A percentile compares a stretch with the other conserved stretches of the same genome.
These are phyloP conservation scores for Dicaeum eximium DNA, from an alignment of 2,113 vertebrate genomes.

Conservation along the genomic window DNA sequence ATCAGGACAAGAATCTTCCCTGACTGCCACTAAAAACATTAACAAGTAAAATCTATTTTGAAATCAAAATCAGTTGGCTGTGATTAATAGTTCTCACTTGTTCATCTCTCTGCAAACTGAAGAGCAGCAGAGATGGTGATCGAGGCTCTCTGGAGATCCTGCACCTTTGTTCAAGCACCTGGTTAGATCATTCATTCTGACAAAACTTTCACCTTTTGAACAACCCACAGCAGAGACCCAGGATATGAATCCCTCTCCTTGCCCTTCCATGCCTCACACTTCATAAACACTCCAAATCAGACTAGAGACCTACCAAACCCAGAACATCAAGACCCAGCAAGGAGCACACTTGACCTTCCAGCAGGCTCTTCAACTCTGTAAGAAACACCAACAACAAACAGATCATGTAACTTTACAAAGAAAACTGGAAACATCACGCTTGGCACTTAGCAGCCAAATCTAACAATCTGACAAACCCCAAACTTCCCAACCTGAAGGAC, in stretches of 20 bases:
- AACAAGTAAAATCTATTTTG: not conserved
- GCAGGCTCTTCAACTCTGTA: not conserved
- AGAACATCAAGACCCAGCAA: not conserved
- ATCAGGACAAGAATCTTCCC: not conserved
- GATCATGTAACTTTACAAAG: fast-evolving
- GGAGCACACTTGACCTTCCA: not conserved
- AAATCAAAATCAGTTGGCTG: not conserved
- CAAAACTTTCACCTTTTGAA: not conserved
- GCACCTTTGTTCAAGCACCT: not conserved
- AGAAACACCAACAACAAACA: not conserved
- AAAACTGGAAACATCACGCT: not conserved
- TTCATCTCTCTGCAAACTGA: not conserved
- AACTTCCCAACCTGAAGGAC: not conserved
- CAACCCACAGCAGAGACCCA: not conserved
- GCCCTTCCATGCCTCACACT: not conserved
- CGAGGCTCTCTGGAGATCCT: not conserved
- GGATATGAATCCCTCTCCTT: not conserved
- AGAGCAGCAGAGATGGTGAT: not conserved
- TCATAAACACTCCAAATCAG: not conserved
- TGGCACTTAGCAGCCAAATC: not conserved
- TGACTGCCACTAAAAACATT: not conserved
- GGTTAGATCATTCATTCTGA: not conserved
- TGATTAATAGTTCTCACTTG: not conserved
- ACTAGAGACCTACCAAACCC: not conserved
- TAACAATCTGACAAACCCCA: not conserved